Conservation (phyloP, 2,797 vertebrate genomes). For the Stomatorhinus walkeri region DNA sequence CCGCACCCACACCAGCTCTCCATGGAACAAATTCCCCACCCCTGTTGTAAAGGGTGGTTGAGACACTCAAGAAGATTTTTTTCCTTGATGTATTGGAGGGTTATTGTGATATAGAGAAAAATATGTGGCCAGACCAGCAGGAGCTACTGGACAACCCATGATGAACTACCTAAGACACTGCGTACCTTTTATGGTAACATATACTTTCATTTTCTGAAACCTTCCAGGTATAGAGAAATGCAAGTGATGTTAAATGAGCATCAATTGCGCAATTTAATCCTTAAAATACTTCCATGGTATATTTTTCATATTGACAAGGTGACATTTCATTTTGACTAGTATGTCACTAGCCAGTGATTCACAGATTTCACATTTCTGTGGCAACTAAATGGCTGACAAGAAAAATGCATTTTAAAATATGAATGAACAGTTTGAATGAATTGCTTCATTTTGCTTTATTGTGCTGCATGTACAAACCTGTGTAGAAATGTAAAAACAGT, state of each 20-base stretch:
- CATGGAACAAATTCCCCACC: no score
- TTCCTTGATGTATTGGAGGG: background rate
- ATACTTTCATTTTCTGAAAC: background rate
- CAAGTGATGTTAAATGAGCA: background rate
- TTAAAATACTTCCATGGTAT: background rate
- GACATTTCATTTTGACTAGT: background rate
- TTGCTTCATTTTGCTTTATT: background rate
- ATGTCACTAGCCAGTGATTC: background rate
- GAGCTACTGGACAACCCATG: background rate
- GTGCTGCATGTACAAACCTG: background rate
- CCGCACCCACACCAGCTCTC: no score
- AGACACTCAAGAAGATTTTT: background rate
- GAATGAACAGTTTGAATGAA: background rate
- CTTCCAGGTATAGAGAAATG: background rate
- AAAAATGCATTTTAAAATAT: background rate
- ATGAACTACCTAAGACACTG: background rate
- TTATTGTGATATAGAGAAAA: background rate
- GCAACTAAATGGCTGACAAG: background rate
- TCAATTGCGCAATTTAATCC: background rate
- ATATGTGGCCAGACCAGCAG: background rate
- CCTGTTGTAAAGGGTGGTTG: background rate
- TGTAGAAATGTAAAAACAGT: background rate
- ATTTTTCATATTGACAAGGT: background rate
- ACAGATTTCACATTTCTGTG: background rate
- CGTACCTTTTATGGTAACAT: background rate